Evolutionary conservation across 2,113 vertebrate species (phyloP).

Genomic region (Phyllostomus hastatus): DNA sequence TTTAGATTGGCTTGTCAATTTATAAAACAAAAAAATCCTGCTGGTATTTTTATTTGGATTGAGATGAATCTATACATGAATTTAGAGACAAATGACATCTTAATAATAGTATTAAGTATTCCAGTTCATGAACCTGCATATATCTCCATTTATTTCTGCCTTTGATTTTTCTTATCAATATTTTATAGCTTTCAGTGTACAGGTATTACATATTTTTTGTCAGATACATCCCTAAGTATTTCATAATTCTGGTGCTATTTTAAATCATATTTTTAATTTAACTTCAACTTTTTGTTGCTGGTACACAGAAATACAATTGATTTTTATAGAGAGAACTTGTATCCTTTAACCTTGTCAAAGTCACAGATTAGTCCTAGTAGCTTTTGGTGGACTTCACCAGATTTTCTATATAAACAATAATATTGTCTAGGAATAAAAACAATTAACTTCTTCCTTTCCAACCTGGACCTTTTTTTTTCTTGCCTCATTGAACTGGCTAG

Average conservation of each 20-base stretch:
- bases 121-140: not conserved
- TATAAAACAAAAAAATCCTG: not conserved
- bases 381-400: not conserved
- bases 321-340: not conserved
- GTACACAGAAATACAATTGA: not conserved
- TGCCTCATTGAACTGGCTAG: not conserved
- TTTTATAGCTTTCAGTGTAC: not conserved
- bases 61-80: not conserved
- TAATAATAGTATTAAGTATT: not conserved
- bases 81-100: constrained; percentile 4
- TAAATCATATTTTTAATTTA: not conserved
- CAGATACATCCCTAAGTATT: not conserved
- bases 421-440: not conserved
- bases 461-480: not conserved
- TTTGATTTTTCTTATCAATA: not conserved
- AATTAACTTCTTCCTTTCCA: not conserved
- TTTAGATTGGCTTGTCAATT: not conserved
- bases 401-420: not conserved
- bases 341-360: not conserved
- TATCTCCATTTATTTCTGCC: not conserved
- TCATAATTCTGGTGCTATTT: not conserved
- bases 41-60: not conserved
- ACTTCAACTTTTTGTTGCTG: not conserved
- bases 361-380: not conserved
- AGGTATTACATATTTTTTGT: not conserved